These are phyloP conservation scores for Drosophila hamatofila DNA, from an alignment of 2,888 invertebrate species.

Conservation along the genomic window DNA sequence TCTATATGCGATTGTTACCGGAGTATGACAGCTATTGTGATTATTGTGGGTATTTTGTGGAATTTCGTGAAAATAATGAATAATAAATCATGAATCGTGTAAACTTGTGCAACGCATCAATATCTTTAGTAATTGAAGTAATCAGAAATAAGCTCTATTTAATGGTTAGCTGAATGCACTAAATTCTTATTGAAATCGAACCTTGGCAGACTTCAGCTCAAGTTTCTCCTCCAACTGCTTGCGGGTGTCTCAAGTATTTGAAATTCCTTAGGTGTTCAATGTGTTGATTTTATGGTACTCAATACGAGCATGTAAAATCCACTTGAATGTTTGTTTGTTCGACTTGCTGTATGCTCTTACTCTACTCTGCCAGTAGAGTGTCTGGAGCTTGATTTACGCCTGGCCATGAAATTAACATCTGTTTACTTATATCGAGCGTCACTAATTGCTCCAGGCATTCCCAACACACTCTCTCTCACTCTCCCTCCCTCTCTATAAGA, in stretches of 20 bases:
- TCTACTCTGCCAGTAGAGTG: slow-evolving; percentile 1
- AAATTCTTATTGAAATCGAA: not conserved
- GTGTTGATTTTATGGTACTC: slow-evolving; percentile 20
- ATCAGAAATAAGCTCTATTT: slow-evolving; percentile 7
- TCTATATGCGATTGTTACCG: not conserved
- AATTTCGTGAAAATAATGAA: slow-evolving; percentile 34
- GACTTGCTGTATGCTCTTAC: slow-evolving; percentile 17
- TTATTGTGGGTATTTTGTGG: not conserved
- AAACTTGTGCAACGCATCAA: slow-evolving; percentile 34
- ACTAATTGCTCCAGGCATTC: slow-evolving; percentile 70
- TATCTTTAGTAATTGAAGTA: slow-evolving; percentile 12
- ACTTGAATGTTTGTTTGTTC: slow-evolving; percentile 10
- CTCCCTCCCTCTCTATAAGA: not conserved
- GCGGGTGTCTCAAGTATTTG: slow-evolving; percentile 2
- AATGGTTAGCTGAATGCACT: slow-evolving; percentile 1
- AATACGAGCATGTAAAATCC: slow-evolving; percentile 4
- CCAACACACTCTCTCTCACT: not conserved
- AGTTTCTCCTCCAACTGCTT: not conserved
- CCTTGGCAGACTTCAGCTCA: not conserved
- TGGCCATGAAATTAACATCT: slow-evolving; percentile 67
- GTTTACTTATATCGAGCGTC: slow-evolving; percentile 65
- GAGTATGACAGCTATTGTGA: slow-evolving; percentile 19
- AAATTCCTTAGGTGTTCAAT: slow-evolving; percentile 20
- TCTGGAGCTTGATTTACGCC: slow-evolving; percentile 61
- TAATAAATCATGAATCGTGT: slow-evolving; percentile 34